Base-by-base conservation (phyloP, 2,888 invertebrate species). In the Chironomus riparius region DNA sequence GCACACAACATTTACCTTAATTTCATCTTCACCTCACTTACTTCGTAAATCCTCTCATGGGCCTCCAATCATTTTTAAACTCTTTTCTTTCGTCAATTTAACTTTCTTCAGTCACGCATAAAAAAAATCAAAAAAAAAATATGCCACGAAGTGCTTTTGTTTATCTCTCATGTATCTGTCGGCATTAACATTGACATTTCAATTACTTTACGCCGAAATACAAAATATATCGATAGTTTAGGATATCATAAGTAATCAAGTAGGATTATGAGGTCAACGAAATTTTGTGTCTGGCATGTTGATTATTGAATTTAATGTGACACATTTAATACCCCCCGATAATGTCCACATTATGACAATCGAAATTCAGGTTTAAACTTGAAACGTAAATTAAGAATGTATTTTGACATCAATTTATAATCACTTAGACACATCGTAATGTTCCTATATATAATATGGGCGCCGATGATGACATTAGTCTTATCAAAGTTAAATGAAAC, bases 241-340 rank as follows among this genome's bases (percentile, higher is more conserved):
- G n/a, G 15, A 56, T 18, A 56, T 56, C 65, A 65, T 15, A 22
- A 65, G 22, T 21, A 24, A 22, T 65, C 65, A 28, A 18, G 70
- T 47, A 47, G 4, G 18, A 70, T 70, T 70, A 70, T 70, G 21
- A 70, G 70, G 70, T 70, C 70, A 70, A 15, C 70, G 47, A 47
- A 70, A 47, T 69, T 62, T 68, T 38, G 69, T 15, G 68, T 13
- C 24, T 13, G 21, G 12, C 22, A 68, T 28, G 68, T 38, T 47
- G 68, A 12, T 47, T 47, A 70, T 28, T 47, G 47, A 47, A 18
- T 69, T 47, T 69, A 70, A 68, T 15, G 15, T 21, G 65, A 56
- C 56, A 56, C 7, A 18, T 56, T 18, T 56, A 56, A 56, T 38
- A 38, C 38, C 38, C 5, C 10, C 38, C 7, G 38, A 38, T 38